Conservation (phyloP, 2,797 vertebrate species). For the Mormyrus proboscirostris region DNA sequence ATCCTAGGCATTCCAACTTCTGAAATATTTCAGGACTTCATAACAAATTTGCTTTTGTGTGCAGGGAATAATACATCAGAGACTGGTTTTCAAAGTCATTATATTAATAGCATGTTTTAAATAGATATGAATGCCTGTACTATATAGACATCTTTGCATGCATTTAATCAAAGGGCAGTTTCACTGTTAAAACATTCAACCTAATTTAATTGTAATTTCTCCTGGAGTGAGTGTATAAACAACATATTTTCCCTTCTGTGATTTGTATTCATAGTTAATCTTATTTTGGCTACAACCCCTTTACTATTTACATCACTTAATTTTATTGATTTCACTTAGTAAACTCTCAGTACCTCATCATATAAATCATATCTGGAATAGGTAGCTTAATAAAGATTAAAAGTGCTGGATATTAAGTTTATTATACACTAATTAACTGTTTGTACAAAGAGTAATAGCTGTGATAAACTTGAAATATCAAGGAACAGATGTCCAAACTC, state of each 20-base stretch:
- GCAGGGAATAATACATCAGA: background rate
- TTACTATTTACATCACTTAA: background rate
- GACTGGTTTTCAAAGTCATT: background rate
- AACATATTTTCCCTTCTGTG: background rate
- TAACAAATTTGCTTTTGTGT: background rate
- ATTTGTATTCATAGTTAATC: background rate
- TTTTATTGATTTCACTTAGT: background rate
- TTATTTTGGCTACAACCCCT: background rate
- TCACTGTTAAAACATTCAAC: background rate
- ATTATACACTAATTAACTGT: background rate
- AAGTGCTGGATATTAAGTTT: background rate
- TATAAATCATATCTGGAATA: background rate
- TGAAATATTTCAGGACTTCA: background rate
- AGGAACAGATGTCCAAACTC: background rate
- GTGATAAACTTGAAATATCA: background rate
- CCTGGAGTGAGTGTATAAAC: background rate
- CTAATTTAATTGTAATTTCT: background rate
- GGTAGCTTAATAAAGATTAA: constrained; percentile 3
- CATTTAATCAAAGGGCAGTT: background rate
- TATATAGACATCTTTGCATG: background rate
- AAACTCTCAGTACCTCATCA: background rate
- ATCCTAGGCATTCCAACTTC: background rate
- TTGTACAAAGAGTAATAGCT: background rate
- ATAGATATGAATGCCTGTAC: background rate
- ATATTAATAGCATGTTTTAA: constrained; percentile 5